Conservation (phyloP, 2,888 invertebrate species). For the Ormia ochracea region DNA sequence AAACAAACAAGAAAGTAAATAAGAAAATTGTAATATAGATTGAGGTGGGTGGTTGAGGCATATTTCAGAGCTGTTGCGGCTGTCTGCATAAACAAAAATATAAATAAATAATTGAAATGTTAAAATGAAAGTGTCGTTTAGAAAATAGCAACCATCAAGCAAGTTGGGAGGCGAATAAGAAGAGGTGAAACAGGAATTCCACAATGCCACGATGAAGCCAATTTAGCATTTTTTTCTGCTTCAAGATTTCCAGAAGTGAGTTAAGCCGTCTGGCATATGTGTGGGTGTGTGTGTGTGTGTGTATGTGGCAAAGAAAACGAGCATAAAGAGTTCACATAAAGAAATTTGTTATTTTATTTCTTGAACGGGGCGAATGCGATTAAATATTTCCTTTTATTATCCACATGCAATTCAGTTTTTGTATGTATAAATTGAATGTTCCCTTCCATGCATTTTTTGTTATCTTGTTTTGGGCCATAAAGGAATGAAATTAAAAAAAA, state of each 20-base stretch:
- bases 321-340: constrained; percentile 4
- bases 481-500: constrained; percentile 16
- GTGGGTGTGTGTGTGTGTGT: not conserved
- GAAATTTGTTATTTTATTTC: not conserved
- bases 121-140: constrained; percentile 24
- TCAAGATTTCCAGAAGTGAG: not conserved
- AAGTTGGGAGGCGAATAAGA: not conserved
- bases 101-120: constrained; percentile 31
- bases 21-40: not conserved
- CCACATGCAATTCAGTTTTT: constrained; percentile 41
- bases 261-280: not conserved
- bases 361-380: constrained; percentile 21
- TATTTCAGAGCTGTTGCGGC: not conserved
- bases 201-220: not conserved
- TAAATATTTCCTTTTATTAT: constrained; percentile 46
- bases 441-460: constrained; percentile 3
- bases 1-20: not conserved
- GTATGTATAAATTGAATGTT: constrained; percentile 42
- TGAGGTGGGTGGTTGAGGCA: not conserved
- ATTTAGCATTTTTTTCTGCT: constrained; percentile 12
- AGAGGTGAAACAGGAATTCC: not conserved
- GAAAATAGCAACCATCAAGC: constrained; percentile 15
- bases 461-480: constrained; percentile 29
- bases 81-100: constrained; percentile 6
- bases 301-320: not conserved